These are phyloP conservation scores for Bombus turneri DNA, from an alignment of 1,140 invertebrate genomes.

Conservation along the genomic window DNA sequence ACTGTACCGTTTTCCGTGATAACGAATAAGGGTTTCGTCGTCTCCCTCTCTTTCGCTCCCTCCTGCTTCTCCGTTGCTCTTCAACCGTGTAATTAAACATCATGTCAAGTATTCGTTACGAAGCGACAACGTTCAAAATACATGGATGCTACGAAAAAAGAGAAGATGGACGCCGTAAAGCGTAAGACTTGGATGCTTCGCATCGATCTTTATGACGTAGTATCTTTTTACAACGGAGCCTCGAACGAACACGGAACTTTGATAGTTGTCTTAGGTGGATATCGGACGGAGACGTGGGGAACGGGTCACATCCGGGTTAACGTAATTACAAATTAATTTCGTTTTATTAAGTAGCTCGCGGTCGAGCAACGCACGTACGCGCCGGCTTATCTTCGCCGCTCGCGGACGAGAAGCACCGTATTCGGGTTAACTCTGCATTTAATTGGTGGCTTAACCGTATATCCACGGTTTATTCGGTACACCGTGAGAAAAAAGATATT, in stretches of 20 bases:
- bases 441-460: slow-evolving; percentile 65
- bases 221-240: no score
- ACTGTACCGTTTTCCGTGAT: slow-evolving; percentile 64
- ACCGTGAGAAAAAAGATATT: slow-evolving; percentile 46
- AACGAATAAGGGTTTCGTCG: slow-evolving; percentile 58
- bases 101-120: slow-evolving; percentile 1
- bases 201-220: neutral
- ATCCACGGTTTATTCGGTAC: slow-evolving; percentile 34
- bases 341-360: slow-evolving; percentile 39
- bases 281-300: neutral
- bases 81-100: slow-evolving; percentile 15
- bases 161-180: neutral
- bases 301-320: slow-evolving; percentile 42
- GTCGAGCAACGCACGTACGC: neutral
- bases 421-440: slow-evolving; percentile 67
- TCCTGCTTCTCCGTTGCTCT: neutral
- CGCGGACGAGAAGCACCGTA: slow-evolving; percentile 32
- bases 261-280: neutral
- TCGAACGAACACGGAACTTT: slow-evolving; percentile 7
- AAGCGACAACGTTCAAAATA: neutral
- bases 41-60: neutral
- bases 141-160: neutral
- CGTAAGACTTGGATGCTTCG: neutral
- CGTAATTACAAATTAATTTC: slow-evolving; percentile 55
- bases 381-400: neutral